Evolutionary conservation across 2,888 invertebrate genomes (phyloP), one percentile per base, ranked within the genome.

Genomic region (Ophonus ardosiacus): DNA sequence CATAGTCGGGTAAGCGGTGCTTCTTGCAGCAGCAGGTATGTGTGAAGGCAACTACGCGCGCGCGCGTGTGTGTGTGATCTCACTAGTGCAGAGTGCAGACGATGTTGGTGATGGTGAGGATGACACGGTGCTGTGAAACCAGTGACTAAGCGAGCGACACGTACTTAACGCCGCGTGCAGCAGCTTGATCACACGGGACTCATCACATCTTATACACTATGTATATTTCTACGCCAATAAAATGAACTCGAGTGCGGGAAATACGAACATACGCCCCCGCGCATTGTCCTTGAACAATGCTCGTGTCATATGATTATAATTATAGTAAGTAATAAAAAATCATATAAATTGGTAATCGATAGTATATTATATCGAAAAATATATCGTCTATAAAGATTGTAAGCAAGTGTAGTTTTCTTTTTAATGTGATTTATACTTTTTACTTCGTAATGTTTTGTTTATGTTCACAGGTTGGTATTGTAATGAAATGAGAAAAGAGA

Each of bases 1-100:
- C 95, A 94, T 96, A 96, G 95, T 94, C 63, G 78, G 80, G 31
- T 57, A 78, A 78, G 80, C 57, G 76, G 76, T 76, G 76, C 76
- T 43, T 13, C 43, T 13, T 24, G 78, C 68, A 74, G 71, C 71
- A 74, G 71, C 40, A 74, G 71, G 71, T 74, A 74, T 40, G 71
- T 74, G 40, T 74, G 74, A 78, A 31, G 78, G 57, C 56, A 78
- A 57, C 57, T 57, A 57, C 24, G 31, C n/a, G 40, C 57, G 71
- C 40, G 43, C 38, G 76, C 31, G 59, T 40, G 80, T 80, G 80
- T 80, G 80, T 61, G 79, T 79, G 79, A 79, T 79, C 79, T 79
- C 74, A 78, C 78, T 15, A 78, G 74, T 74, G 71, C 38, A 71
- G 71, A 71, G 71, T 65, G 65, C 65, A 38, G 38, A 68, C 68